Percentiles rank a stretch among this genome's conserved stretches.
Evolutionary conservation across 1,140 invertebrate species (phyloP).

Genomic region (Drosophila repletoides): DNA sequence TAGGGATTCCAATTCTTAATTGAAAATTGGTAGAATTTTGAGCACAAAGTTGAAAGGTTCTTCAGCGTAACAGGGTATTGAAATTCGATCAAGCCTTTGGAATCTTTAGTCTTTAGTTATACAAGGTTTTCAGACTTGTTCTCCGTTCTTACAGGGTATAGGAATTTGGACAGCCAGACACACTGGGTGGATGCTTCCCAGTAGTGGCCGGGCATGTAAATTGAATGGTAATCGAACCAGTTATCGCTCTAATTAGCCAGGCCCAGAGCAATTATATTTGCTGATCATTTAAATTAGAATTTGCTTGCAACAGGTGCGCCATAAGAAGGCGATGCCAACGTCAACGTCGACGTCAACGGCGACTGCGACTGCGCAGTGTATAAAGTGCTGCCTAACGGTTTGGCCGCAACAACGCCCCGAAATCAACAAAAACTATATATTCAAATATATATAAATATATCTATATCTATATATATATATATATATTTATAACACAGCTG

Average conservation of each 20-base stretch:
- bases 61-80: too few relatives aligned
- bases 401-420: constrained; percentile 41
- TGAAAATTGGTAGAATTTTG: too few relatives aligned
- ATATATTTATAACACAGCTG: constrained; percentile 23
- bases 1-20: too few relatives aligned
- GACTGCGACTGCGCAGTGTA: constrained; percentile 13
- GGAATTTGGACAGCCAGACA: too few relatives aligned
- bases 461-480: constrained; percentile 10
- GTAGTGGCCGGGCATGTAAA: constrained; percentile 47
- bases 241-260: constrained; percentile 61
- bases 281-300: constrained; percentile 70
- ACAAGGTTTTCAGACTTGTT: too few relatives aligned
- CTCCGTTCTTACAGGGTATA: not conserved
- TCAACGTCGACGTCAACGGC: not conserved
- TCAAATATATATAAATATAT: not conserved
- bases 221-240: constrained; percentile 40
- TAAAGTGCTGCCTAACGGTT: constrained; percentile 60
- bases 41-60: too few relatives aligned
- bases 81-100: too few relatives aligned
- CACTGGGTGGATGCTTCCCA: too few relatives aligned
- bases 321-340: constrained; percentile 3
- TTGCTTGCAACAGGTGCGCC: constrained; percentile 68
- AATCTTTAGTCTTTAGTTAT: too few relatives aligned
- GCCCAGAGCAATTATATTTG: constrained; percentile 56
- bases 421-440: not conserved